A percentile compares a stretch with the other conserved stretches of the same genome.
phyloP scores from a whole-genome alignment of 1,140 invertebrate genomes.

The Drosophila cardini region DNA sequence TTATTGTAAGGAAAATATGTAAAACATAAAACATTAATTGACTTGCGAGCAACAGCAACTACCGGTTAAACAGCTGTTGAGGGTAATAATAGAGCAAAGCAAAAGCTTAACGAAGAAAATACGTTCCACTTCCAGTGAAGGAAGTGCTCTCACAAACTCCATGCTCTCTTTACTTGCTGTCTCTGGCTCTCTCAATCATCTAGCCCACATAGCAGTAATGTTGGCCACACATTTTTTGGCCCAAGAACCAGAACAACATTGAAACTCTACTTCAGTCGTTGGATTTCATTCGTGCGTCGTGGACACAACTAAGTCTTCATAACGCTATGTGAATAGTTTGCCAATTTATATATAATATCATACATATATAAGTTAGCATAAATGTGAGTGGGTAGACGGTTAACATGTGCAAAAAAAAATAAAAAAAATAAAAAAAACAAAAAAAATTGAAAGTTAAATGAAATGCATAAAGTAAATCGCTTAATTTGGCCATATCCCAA shows the following conservation, averaged over 20 bases:
- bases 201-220: constrained; percentile 60
- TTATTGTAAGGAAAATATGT: not conserved
- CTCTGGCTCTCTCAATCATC: constrained; percentile 32
- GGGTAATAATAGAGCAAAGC: constrained; percentile 29
- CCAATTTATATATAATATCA: constrained; percentile 4
- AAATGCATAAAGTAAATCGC: constrained; percentile 36
- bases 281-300: constrained; percentile 81
- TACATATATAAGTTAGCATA: constrained; percentile 15
- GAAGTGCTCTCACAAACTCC: not conserved
- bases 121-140: constrained; percentile 67
- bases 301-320: constrained; percentile 59
- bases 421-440: constrained; percentile 8
- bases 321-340: constrained; percentile 49
- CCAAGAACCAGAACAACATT: constrained; percentile 48
- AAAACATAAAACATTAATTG: constrained; percentile 50
- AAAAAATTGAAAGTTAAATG: not conserved
- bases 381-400: constrained; percentile 1
- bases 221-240: constrained; percentile 14
- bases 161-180: constrained; percentile 4
- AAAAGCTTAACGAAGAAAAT: constrained; percentile 25
- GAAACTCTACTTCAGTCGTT: constrained; percentile 72
- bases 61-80: constrained; percentile 60
- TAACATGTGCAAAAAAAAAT: constrained; percentile 20
- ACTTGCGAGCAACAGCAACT: constrained; percentile 28
- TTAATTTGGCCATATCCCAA: constrained; percentile 28